Conservation (phyloP, 2,888 invertebrate species). For the Dugesia japonica region DNA sequence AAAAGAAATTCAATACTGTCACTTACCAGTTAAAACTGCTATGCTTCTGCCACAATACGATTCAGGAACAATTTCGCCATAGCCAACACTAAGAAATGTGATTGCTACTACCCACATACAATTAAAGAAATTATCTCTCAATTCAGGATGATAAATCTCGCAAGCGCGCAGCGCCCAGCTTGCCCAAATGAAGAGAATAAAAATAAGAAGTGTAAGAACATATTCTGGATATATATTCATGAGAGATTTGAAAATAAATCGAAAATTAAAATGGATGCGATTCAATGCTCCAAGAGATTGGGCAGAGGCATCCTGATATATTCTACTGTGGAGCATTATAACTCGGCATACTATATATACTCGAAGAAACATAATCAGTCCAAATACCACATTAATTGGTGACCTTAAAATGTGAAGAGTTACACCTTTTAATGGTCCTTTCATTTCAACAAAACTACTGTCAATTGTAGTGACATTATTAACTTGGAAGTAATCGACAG, state of each 20-base stretch:
- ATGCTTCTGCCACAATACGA: constrained; percentile 47
- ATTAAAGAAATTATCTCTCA: constrained; percentile 43
- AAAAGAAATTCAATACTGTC: too few relatives aligned
- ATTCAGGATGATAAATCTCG: constrained; percentile 41
- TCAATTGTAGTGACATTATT: neutral
- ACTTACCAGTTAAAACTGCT: constrained; percentile 44
- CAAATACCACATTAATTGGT: constrained; percentile 43
- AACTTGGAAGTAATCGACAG: constrained; percentile 36
- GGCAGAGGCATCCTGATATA: constrained; percentile 46
- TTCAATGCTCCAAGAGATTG: constrained; percentile 56
- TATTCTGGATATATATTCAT: constrained; percentile 46
- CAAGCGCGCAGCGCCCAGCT: constrained; percentile 44
- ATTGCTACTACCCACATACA: constrained; percentile 47
- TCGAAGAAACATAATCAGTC: constrained; percentile 44
- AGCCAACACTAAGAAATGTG: constrained; percentile 46
- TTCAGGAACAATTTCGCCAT: constrained; percentile 46
- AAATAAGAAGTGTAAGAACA: constrained; percentile 42
- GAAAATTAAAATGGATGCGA: constrained; percentile 86
- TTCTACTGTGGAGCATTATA: constrained; percentile 44
- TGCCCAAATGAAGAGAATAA: constrained; percentile 40
- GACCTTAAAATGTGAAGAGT: constrained; percentile 36
- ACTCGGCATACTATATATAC: constrained; percentile 43
- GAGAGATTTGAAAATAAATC: constrained; percentile 48
- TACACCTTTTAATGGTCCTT: neutral
- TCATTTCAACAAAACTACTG: neutral